Base-by-base conservation (phyloP, 1,140 invertebrate genomes). In the Lasioglossum baleicum region DNA sequence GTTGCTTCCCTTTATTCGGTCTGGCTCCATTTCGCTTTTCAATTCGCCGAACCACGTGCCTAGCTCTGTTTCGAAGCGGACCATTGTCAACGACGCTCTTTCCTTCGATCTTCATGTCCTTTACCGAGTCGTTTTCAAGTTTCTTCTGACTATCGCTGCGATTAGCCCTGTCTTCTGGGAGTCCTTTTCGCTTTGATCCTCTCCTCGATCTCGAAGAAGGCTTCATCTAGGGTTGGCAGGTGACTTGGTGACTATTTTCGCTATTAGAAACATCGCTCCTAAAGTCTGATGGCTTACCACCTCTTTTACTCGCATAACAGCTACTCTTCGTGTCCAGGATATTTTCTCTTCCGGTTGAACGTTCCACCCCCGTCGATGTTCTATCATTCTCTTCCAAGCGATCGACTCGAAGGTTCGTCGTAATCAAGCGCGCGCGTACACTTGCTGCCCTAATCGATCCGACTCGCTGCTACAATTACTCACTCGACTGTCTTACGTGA, bases 381-480 rank as follows among this genome's bases (percentile, higher is more conserved):
- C 79, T 75, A 82, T 82, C 76, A 74, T 77, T 83, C 70, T 77
- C 77, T 87, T 86, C 73, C 75, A 66, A 69, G 56, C 66, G 82
- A 84, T 82, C 79, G 80, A 48, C 51, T 76, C 68, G n/a, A 35
- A 81, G 85, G 60, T 48, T 78, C 69, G 53, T 44, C 71, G 84
- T 81, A 83, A 87, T 87, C 84, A 86, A 71, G 61, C 70, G 67
- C 65, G 75, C 82, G 78, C 81, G 67, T 78, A 85, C 61, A 68
- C 60, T 56, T 76, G 31, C 75, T 61, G 68, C 68, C 56, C 64
- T 42, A 31, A 86, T 86, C 81, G 84, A 86, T 86, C 77, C 35
- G 69, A 86, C 69, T 58, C 74, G 68, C 40, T 77, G 75, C 56
- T 81, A 84, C 83, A 64, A 85, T 81, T 78, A 68, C 35, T 65